Base-by-base conservation (phyloP, 2,113 vertebrate species). In the Micromys minutus region DNA sequence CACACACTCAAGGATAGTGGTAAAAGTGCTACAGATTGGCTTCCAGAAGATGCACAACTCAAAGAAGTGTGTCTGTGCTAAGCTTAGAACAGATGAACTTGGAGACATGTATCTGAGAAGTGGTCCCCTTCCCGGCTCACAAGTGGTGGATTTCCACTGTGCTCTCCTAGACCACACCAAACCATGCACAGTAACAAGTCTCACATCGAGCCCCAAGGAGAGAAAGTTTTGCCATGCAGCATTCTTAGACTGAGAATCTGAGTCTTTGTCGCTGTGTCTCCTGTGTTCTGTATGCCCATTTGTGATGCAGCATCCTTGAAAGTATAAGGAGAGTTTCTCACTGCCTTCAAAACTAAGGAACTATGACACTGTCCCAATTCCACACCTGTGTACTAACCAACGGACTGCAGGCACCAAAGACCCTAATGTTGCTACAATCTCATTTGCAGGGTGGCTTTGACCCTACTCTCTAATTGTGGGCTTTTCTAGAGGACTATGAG, bases 301-400 rank as follows among this genome's bases (percentile, higher is more conserved):
- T 57, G 22, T 31, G 24, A 71, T n/a, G 52, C n/a, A 31, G 16
- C 36, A 87, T 19, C 26, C 67, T 57, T 57, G 50, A 72, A 39
- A n/a, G 4, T 39, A 15, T 3, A 34, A 16, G 6, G 1, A 69
- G 65, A 1, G 6, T 87, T 19, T 26, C 47, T 71, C 36, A 11
- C 13, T 72, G 2, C 39, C 10, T 10, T 16, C 9, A 22, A 71
- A 72, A 6, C 36, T 26, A 55, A 72, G 50, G 36, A 52, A n/a
- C 31, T 6, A 9, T 17, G 0, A 7, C 19, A 52, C 34, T 2
- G 26, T n/a, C 65, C 65, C n/a, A 2, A 16, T n/a, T 12, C 10
- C 47, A 87, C 2, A 17, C 61, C 36, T 24, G 13, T 52, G 31
- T 21, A 71, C 34, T 52, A 71, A 87, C 65, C 16, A 7, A n/a